These are phyloP conservation scores for Crotalus tigris DNA, from an alignment of 2,113 vertebrate genomes.

Conservation along the genomic window DNA sequence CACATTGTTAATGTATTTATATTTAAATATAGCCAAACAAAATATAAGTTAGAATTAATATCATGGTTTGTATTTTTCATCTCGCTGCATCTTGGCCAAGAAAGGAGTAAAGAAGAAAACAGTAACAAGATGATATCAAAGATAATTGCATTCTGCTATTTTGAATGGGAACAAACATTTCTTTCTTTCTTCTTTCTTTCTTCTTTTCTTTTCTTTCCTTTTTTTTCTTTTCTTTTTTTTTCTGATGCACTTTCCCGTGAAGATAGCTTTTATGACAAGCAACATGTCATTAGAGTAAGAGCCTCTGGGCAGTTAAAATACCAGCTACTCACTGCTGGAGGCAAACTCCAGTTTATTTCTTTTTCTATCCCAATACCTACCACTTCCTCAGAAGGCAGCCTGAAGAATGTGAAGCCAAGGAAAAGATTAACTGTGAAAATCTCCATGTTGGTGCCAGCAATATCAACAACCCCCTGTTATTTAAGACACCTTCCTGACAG, in stretches of 20 bases:
- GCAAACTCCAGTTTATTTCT: slow-evolving; percentile 54
- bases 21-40: background rate
- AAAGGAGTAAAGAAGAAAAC: background rate
- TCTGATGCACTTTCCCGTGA: background rate
- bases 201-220: background rate
- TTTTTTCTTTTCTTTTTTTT: background rate
- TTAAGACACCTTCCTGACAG: slow-evolving; percentile 61
- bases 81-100: background rate
- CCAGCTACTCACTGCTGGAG: slow-evolving; percentile 42
- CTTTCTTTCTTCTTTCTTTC: background rate
- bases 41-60: background rate
- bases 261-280: slow-evolving; percentile 18
- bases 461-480: slow-evolving; percentile 58
- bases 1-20: background rate
- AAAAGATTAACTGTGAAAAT: slow-evolving; percentile 61
- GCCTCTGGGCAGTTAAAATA: slow-evolving; percentile 46
- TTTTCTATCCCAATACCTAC: slow-evolving; percentile 39
- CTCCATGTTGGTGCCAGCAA: slow-evolving; percentile 46
- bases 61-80: background rate
- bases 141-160: slow-evolving; percentile 1
- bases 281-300: slow-evolving; percentile 29
- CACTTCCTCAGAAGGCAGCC: slow-evolving; percentile 45
- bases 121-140: background rate
- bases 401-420: slow-evolving; percentile 54
- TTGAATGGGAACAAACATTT: background rate